Evolutionary conservation across 2,797 vertebrate species (phyloP).

Genomic region (Helostoma temminkii): DNA sequence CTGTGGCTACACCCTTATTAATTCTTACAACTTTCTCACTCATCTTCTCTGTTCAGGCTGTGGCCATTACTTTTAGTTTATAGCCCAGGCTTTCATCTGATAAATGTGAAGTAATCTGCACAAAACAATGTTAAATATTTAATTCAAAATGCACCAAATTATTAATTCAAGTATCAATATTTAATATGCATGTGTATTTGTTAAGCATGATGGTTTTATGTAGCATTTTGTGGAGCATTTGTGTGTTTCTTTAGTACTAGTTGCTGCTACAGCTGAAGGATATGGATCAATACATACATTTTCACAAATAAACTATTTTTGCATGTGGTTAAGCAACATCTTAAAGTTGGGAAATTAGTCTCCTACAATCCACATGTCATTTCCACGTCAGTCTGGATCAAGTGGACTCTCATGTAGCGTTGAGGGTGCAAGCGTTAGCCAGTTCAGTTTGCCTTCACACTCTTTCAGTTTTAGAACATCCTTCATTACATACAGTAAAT

Average conservation of each 20-base stretch:
- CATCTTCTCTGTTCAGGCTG: neutral
- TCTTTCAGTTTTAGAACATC: neutral
- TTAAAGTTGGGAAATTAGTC: too few species aligned
- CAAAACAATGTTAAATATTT: slow-evolving; percentile 56
- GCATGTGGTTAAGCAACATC: too few species aligned
- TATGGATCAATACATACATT: too few species aligned
- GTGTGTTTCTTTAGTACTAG: neutral
- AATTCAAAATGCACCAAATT: slow-evolving; percentile 46
- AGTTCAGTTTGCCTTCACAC: too few species aligned
- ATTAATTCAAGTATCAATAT: slow-evolving; percentile 48
- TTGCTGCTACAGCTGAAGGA: neutral
- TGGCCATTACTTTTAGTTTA: neutral
- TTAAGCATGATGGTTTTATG: slow-evolving; percentile 25
- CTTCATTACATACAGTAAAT: neutral
- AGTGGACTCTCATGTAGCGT: too few species aligned
- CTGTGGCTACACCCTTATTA: neutral
- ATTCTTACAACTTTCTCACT: neutral
- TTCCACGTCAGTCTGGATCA: too few species aligned
- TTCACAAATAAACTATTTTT: too few species aligned
- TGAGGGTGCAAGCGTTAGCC: too few species aligned
- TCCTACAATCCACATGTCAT: too few species aligned
- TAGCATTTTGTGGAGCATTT: neutral
- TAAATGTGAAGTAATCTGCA: slow-evolving; percentile 34
- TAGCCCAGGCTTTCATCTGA: neutral
- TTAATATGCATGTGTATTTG: slow-evolving; percentile 45